Base-by-base conservation (phyloP, 2,888 invertebrate genomes). In the Bugula neritina region DNA sequence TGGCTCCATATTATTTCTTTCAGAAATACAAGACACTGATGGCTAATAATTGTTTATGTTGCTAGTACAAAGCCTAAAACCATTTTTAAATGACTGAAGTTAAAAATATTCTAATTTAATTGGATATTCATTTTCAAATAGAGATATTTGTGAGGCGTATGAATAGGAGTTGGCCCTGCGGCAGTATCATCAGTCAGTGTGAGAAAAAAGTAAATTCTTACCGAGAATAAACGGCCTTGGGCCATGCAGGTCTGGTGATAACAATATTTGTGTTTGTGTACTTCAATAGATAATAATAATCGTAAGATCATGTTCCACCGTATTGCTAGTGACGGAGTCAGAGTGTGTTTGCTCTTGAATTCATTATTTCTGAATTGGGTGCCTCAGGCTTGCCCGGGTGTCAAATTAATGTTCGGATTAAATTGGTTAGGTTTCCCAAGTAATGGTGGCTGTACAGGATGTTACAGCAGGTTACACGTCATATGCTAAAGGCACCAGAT, bases 351-450 rank as follows among this genome's bases (percentile, higher is more conserved):
- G 43, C 43, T 43, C 43, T 43, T 43, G 43, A 43, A 17, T 43
- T 43, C 43, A 43, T 43, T 43, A 43, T 43, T 43, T 27, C 3
- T 63, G 63, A 63, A 63, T 63, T 27, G 17, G 5, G 21, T 5
- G 63, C 63, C 63, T 63, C 31, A 31, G 63, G 63, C 31, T n/a
- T 13, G 27, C 63, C 63, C 63, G 10, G 3, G 63, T 63, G 63
- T 63, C 27, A 31, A 27, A 25, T 13, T 34, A 25, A 31, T 31
- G 43, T 43, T 43, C 17, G 17, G 43, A 43, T 43, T 43, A 43
- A 43, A 43, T 3, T 43, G 31, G 31, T 63, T 63, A 31, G 21
- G 57, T 35, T 29, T 27, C 0, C n/a, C n/a, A n/a, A n/a, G n/a
- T n/a, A n/a, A n/a, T n/a, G n/a, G n/a, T n/a, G n/a, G n/a, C n/a